Percentiles rank a stretch among this genome's conserved stretches.
Conservation (phyloP, 2,888 invertebrate genomes). For the Diogma glabrata region DNA sequence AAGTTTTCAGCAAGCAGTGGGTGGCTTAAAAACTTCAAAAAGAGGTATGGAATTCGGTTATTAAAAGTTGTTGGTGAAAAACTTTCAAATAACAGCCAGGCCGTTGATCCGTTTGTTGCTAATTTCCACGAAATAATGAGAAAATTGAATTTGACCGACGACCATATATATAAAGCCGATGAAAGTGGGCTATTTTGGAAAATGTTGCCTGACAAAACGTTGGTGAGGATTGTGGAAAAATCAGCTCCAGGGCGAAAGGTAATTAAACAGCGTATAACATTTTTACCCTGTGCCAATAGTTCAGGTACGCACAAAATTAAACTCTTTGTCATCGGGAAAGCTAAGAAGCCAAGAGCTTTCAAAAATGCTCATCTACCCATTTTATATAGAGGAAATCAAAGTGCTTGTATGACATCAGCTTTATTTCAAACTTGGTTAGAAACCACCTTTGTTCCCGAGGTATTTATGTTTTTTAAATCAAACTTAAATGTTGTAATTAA, state of each 20-base stretch:
- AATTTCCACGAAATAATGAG: slow-evolving; percentile 9
- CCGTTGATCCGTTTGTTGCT: slow-evolving; percentile 8
- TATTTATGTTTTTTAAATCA: slow-evolving; percentile 10
- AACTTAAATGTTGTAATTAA: no score
- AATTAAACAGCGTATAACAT: slow-evolving; percentile 18
- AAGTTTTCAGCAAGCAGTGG: slow-evolving; percentile 7
- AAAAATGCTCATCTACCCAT: slow-evolving; percentile 16
- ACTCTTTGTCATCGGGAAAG: slow-evolving; percentile 18
- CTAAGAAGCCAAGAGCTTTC: slow-evolving; percentile 16
- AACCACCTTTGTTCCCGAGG: slow-evolving; percentile 17
- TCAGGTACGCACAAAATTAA: slow-evolving; percentile 20
- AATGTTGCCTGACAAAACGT: slow-evolving; percentile 15
- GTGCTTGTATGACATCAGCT: slow-evolving; percentile 17
- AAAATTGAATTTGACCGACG: slow-evolving; percentile 9
- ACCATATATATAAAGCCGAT: slow-evolving; percentile 18
- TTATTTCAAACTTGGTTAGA: slow-evolving; percentile 19
- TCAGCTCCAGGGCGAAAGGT: slow-evolving; percentile 10
- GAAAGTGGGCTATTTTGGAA: slow-evolving; percentile 18
- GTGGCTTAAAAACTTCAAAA: slow-evolving; percentile 14
- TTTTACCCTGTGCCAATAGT: slow-evolving; percentile 20
- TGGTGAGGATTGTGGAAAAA: slow-evolving; percentile 8
- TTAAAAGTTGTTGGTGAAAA: slow-evolving; percentile 1
- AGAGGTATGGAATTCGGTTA: neutral
- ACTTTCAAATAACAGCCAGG: neutral
- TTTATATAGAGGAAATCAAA: slow-evolving; percentile 14